phyloP scores from a whole-genome alignment of 1,140 invertebrate genomes.

The Yoshiicerus persimilis region DNA sequence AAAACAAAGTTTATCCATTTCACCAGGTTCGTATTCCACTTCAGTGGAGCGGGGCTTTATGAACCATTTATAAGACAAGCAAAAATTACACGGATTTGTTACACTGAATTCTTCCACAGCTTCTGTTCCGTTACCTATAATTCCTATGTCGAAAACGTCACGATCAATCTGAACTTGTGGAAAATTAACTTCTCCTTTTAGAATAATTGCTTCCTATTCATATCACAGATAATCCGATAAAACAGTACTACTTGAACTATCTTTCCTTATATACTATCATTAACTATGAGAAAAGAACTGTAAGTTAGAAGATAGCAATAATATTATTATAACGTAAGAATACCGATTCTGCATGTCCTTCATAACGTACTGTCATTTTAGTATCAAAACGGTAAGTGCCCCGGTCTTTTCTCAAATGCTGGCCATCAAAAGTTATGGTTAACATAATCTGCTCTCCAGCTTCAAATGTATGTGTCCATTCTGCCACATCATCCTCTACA shows the following conservation, averaged over 20 bases:
- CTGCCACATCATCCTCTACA: not conserved
- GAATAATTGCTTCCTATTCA: constrained; percentile 55
- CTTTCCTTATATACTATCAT: too few species aligned
- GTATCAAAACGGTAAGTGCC: not conserved
- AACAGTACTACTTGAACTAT: not conserved
- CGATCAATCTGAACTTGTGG: constrained; percentile 54
- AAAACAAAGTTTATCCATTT: not conserved
- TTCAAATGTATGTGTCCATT: not conserved
- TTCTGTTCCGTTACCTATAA: constrained; percentile 52
- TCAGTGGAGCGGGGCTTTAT: constrained; percentile 26
- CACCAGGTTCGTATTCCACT: not conserved
- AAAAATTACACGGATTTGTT: constrained; percentile 57
- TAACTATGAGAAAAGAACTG: too few species aligned
- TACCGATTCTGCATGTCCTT: not conserved
- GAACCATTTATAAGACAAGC: constrained; percentile 54
- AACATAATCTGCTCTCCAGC: not conserved
- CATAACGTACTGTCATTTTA: not conserved
- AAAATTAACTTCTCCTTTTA: constrained; percentile 57
- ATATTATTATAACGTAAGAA: not conserved
- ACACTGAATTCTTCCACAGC: constrained; percentile 52
- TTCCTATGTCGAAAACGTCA: constrained; percentile 53
- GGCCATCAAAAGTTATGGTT: constrained; percentile 28
- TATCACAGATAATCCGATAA: not conserved
- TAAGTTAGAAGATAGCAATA: too few species aligned
- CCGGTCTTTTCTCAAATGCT: constrained; percentile 31